phyloP scores from a whole-genome alignment of 2,113 vertebrate genomes.

The Myiozetetes cayanensis region DNA sequence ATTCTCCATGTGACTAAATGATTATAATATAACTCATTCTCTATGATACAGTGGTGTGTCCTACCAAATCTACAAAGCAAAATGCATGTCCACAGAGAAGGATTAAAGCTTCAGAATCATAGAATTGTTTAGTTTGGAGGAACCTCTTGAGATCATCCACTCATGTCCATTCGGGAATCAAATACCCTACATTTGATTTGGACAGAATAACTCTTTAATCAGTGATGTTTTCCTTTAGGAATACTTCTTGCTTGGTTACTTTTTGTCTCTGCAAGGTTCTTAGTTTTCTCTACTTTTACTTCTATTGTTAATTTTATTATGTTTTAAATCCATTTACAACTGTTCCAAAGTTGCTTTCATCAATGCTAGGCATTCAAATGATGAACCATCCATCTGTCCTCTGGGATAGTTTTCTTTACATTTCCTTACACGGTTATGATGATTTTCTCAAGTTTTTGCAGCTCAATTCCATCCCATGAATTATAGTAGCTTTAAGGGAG shows the following conservation, averaged over 20 bases:
- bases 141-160: background rate
- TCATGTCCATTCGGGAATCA: background rate
- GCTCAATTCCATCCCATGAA: background rate
- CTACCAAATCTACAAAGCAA: background rate
- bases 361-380: background rate
- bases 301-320: background rate
- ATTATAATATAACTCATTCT: background rate
- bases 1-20: background rate
- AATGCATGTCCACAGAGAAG: background rate
- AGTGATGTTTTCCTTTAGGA: background rate
- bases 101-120: background rate
- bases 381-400: background rate
- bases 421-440: background rate
- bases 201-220: background rate
- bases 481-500: background rate
- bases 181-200: background rate
- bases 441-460: background rate
- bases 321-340: background rate
- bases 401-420: background rate
- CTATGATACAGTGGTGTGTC: background rate
- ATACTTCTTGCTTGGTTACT: background rate
- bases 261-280: background rate
- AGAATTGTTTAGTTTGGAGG: background rate
- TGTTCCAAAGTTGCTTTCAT: background rate
- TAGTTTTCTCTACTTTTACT: background rate